A percentile compares a stretch with the other conserved stretches of the same genome.
These are phyloP conservation scores for Mercenaria mercenaria DNA, from an alignment of 1,140 invertebrate species.

Conservation along the genomic window DNA sequence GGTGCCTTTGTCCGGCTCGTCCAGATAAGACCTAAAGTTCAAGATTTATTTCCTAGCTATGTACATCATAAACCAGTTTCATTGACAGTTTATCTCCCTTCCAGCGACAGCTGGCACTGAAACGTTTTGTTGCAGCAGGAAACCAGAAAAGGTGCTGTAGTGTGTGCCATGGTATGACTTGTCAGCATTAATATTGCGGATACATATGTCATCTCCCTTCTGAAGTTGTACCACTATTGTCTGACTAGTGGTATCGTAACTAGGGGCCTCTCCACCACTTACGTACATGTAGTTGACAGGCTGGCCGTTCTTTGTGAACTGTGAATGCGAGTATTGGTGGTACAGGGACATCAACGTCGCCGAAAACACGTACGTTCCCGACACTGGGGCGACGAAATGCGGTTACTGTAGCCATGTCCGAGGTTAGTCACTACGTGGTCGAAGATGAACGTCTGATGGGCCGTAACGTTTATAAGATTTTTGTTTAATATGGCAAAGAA, in stretches of 20 bases:
- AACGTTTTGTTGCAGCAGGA: neutral
- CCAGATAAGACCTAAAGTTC: no score
- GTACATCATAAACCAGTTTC: no score
- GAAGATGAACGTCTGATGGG: neutral
- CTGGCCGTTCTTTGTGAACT: neutral
- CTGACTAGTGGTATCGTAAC: neutral
- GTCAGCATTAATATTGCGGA: neutral
- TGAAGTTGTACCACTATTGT: neutral
- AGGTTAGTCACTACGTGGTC: neutral
- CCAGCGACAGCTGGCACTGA: neutral
- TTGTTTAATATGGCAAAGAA: neutral
- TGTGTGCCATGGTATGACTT: no score
- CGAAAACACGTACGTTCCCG: neutral
- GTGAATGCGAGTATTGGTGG: neutral
- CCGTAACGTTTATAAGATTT: neutral
- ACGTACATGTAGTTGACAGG: neutral
- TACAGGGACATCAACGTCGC: neutral
- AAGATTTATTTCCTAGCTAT: no score
- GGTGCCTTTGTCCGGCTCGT: no score
- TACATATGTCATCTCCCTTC: neutral
- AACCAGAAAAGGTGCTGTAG: neutral
- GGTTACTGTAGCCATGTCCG: neutral
- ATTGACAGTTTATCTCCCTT: neutral
- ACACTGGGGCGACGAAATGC: conserved; percentile 9
- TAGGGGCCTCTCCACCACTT: neutral